Base-by-base conservation (phyloP, 2,888 invertebrate species). In the Drosophila atripex region DNA sequence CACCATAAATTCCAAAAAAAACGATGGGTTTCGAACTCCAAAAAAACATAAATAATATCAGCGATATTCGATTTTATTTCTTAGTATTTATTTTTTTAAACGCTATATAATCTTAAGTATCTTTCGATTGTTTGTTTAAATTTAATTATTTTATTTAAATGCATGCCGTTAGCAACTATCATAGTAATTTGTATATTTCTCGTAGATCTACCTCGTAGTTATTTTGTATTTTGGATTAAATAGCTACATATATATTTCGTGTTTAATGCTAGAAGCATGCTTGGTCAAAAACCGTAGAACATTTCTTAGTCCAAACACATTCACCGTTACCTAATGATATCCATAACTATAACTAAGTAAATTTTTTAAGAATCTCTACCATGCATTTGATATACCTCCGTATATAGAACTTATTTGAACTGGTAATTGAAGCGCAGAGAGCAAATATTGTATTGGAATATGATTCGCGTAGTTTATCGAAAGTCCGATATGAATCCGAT, bases 381-480 rank as follows among this genome's bases (percentile, higher is more conserved):
- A 12, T 41, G 23, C 18, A 45, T 58, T 23, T 28, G 21, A 58
- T 16, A 18, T 28, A 57, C 43, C 16, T 18, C 32, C 18, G 16
- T 41, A 41, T 41, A 41, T 72, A 52, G 41, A 69, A 30, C 9
- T 11, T 43, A 49, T 58, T 57, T 57, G 35, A 43, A 49, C 35
- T 58, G 28, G 21, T 70, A 50, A 30, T 50, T 66, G 66, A 66
- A 66, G 71, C 60, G 71, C 41, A 45, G 49, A 70, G n/a, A 70
- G n/a, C 53, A 75, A 86, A 71, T 77, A 80, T 86, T 86, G 88
- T 88, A 83, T 83, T 83, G 88, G 88, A 88, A 86, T 70, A 84
- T 85, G 55, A 78, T 86, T 82, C 80, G 84, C 71, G 76, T 76
- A 55, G 63, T 46, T 38, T 30, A 14, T 14, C 28, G 21, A 28